Conservation (phyloP, 2,888 invertebrate species). For the Pollenia angustigena region DNA sequence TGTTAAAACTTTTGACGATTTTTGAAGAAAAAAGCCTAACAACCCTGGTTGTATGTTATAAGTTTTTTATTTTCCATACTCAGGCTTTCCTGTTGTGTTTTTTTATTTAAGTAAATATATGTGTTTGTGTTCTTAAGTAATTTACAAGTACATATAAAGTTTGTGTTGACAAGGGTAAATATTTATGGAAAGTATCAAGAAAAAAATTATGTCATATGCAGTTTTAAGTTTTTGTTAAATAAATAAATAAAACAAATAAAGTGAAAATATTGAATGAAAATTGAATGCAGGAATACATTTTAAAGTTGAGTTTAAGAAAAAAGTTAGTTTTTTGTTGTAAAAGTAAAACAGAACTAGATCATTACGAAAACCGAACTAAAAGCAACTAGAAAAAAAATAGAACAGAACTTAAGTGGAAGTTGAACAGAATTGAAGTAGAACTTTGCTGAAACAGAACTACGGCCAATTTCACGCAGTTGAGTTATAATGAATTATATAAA, state of each 20-base stretch:
- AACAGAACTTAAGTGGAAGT: too few relatives aligned
- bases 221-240: slow-evolving; percentile 16
- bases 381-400: too few relatives aligned
- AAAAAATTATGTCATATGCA: slow-evolving; percentile 51
- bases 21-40: too few relatives aligned
- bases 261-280: neutral
- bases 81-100: slow-evolving; percentile 20
- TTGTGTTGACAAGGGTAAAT: slow-evolving; percentile 69
- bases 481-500: too few relatives aligned
- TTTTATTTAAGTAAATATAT: neutral
- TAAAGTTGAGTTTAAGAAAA: neutral
- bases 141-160: slow-evolving; percentile 52
- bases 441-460: too few relatives aligned
- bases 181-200: slow-evolving; percentile 36
- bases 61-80: neutral
- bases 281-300: slow-evolving; percentile 1
- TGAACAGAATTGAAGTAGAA: too few relatives aligned
- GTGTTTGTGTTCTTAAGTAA: slow-evolving; percentile 1
- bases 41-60: neutral
- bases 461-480: too few relatives aligned
- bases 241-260: neutral
- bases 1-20: too few relatives aligned
- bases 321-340: too few relatives aligned
- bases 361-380: too few relatives aligned
- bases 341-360: too few relatives aligned